Evolutionary conservation across 2,797 vertebrate species (phyloP), one percentile per base, ranked within the genome.

Genomic region (Pangasius sanitwongsei): DNA sequence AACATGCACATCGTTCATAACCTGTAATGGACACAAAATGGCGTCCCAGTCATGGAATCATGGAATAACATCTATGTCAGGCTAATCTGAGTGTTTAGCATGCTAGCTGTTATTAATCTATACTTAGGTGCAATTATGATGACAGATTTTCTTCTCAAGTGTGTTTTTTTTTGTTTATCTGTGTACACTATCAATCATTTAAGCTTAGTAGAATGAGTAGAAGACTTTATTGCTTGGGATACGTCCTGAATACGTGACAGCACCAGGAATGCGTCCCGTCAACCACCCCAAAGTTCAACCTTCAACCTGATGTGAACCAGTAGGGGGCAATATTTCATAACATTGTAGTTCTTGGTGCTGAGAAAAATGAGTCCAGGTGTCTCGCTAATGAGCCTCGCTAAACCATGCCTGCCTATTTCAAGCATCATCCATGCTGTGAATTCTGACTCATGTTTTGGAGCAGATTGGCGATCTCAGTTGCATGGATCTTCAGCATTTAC

Each of bases 281-380:
- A 31, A 18, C 48, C 48, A 23, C 18, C 7, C 31, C 1, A 61
- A 82, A 41, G 41, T 34, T 69, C 85, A 48, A 88, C 77, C 74
- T 61, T 87, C 57, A 69, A 37, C 75, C 59, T 53, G 20, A 23
- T 69, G n/a, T 0, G 15, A 82, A 65, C 85, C 96, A 95, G 94
- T 90, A 92, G 95, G 93, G 93, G 95, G 95, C 95, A 95, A 92
- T 94, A 91, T 95, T 93, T 92, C 81, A 91, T 91, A 86, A 93
- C 91, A 85, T 81, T 77, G 41, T 86, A 91, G 63, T n/a, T 89
- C 86, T 83, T 12, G 34, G 34, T 59, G 2, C 6, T 69, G 74
- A n/a, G 11, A 18, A 86, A 12, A 77, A 23, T 6, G 3, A 61
- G 74, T 85, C 78, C 86, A 78, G 61, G 84, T 70, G 69, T 88